Evolutionary conservation across 64 coral and sea anemone genomes (phyloP).

Genomic region (Actinia equina): DNA sequence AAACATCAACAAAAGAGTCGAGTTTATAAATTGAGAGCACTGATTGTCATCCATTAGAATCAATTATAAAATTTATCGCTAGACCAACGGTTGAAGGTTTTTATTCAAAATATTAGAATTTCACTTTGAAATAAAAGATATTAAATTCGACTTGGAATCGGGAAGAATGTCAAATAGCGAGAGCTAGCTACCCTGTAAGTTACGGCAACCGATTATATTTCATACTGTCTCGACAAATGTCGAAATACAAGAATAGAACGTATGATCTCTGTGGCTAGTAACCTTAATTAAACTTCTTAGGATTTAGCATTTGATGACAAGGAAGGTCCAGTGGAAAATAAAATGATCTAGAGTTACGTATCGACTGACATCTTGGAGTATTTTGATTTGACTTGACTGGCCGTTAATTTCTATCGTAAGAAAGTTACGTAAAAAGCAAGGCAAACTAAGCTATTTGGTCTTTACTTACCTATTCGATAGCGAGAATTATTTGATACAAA

Average conservation of each 20-base stretch:
- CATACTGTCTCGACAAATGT: neutral
- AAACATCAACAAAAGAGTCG: neutral
- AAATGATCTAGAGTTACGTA: neutral
- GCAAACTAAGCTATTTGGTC: neutral
- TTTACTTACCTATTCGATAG: neutral
- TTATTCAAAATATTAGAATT: neutral
- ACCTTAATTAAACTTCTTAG: neutral
- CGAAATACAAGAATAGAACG: neutral
- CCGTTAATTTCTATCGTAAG: constrained; percentile 1
- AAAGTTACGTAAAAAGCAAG: neutral
- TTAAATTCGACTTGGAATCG: neutral
- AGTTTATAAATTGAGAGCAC: neutral
- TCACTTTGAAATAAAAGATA: neutral
- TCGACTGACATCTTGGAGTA: constrained; percentile 10
- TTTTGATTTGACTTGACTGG: neutral
- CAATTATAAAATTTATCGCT: neutral
- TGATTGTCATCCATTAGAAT: neutral
- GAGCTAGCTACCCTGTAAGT: neutral
- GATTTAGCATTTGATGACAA: constrained; percentile 5
- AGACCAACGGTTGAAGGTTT: neutral
- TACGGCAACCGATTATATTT: neutral
- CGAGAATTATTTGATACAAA: neutral
- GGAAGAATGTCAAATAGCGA: neutral
- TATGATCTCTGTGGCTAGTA: neutral
- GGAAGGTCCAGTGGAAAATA: neutral